A percentile compares a stretch with the other conserved stretches of the same genome.
Evolutionary conservation across 1,140 invertebrate genomes (phyloP).

Genomic region (Neodiprion virginianus): DNA sequence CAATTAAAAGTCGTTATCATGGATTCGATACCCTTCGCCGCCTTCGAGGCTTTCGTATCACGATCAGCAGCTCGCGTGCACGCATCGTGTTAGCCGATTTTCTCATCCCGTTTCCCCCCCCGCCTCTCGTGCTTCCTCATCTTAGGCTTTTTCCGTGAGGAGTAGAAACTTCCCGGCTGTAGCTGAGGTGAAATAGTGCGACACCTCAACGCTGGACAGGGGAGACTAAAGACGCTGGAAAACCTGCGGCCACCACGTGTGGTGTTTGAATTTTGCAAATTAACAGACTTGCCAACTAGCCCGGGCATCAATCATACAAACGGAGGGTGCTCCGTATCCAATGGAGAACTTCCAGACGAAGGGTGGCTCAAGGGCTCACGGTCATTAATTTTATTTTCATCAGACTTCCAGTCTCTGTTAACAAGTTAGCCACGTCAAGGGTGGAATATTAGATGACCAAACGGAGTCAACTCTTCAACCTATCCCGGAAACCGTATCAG

Average conservation of each 20-base stretch:
- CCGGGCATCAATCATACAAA: background rate
- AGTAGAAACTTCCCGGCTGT: background rate
- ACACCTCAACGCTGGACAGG: background rate
- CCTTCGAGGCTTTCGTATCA: background rate
- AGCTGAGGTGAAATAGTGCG: background rate
- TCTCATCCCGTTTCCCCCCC: background rate
- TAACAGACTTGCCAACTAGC: constrained; percentile 5
- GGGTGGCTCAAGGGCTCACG: constrained; percentile 2
- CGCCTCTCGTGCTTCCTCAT: no score
- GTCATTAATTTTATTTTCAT: constrained; percentile 8
- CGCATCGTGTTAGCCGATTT: background rate
- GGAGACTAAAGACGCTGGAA: background rate
- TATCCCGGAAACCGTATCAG: constrained; percentile 1
- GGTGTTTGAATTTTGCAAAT: constrained; percentile 5
- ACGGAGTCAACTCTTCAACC: background rate
- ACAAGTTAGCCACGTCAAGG: background rate
- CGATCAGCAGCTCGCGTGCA: background rate
- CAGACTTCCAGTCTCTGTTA: constrained; percentile 7
- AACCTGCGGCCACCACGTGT: background rate
- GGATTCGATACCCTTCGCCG: no score
- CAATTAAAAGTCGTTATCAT: background rate
- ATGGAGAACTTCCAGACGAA: background rate
- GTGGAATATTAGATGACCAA: background rate
- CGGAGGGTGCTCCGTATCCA: background rate
- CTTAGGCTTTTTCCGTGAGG: background rate